Base-by-base conservation (phyloP, 1,140 invertebrate genomes). In the Littorina saxatilis region DNA sequence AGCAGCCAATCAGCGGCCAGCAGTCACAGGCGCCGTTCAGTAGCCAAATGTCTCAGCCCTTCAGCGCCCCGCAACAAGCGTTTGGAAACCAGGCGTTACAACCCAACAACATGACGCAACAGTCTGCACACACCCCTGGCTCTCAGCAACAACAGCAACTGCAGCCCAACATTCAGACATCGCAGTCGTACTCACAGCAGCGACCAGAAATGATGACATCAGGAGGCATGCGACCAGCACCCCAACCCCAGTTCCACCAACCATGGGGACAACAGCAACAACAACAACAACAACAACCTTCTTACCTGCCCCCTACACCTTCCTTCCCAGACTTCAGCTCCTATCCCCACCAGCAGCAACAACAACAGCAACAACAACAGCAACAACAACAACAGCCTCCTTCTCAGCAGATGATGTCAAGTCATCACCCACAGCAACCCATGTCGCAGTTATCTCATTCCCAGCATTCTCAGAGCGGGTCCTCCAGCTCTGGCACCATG, bases 201-300 rank as follows among this genome's bases (percentile, higher is more conserved):
- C 29, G 50, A 17, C 29, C 76, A 17, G 58, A 78, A 37, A 63
- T 63, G 55, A 39, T 78, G 76, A n/a, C 27, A 37, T 9, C 50
- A n/a, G 50, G 55, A n/a, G 50, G 7, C 23, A 50, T 32, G 50
- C 73, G 50, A 74, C 68, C 72, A 61, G 29, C 39, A 27, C 40
- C 61, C 39, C 43, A 15, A 29, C 23, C 37, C 13, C 81, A 82
- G 27, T 79, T 63, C 52, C 73, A 76, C 52, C 82, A 61, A 52
- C 70, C 58, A 39, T 74, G 70, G 61, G 58, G 72, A 9, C 82
- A 79, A 63, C 76, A 13, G 40, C 61, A n/a, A n/a, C n/a, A n/a
- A n/a, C n/a, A n/a, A n/a, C n/a, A n/a, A 9, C 82, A 79, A 63
- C 76, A 13, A 35, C 61, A 63, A 23, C 3, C 63, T 17, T 50